Evolutionary conservation across 2,888 invertebrate species (phyloP).

Genomic region (Lepas anatifera): DNA sequence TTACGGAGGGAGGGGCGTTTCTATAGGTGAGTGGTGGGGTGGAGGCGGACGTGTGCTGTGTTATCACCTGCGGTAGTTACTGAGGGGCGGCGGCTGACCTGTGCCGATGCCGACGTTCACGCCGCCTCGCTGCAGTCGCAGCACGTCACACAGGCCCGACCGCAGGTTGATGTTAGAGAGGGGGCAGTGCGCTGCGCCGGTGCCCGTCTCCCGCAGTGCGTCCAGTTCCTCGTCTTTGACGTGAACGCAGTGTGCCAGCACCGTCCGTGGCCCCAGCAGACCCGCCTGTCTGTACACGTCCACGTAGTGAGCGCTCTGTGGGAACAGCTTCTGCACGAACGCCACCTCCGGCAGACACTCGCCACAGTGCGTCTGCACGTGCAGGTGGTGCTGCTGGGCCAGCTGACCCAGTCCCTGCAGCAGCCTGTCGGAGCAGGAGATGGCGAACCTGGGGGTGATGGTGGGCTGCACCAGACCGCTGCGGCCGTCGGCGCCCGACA

Average conservation of each 20-base stretch:
- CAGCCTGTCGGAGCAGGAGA: conserved; percentile 59
- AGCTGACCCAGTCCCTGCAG: conserved; percentile 53
- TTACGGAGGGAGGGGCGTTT: too few species aligned
- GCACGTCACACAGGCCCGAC: conserved; percentile 70
- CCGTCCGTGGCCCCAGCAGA: conserved; percentile 54
- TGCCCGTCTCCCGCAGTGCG: conserved; percentile 46
- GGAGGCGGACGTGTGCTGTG: too few species aligned
- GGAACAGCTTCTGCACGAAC: conserved; percentile 46
- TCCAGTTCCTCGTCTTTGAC: conserved; percentile 54
- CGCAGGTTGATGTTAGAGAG: conserved; percentile 66
- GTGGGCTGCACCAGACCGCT: conserved; percentile 62
- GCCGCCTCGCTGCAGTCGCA: conserved; percentile 46
- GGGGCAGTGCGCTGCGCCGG: conserved; percentile 72
- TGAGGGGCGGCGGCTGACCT: too few species aligned
- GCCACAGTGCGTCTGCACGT: conserved; percentile 72
- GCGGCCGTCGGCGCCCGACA: background rate
- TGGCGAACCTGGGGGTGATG: conserved; percentile 69
- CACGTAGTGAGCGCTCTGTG: conserved; percentile 49
- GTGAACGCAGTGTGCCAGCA: conserved; percentile 75
- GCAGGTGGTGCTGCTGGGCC: conserved; percentile 51
- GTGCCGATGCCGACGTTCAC: conserved; percentile 74
- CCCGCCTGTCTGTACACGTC: conserved; percentile 61
- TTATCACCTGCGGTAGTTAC: too few species aligned
- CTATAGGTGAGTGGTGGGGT: too few species aligned
- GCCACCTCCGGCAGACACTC: conserved; percentile 63